A percentile compares a stretch with the other conserved stretches of the same genome.
phyloP scores from a whole-genome alignment of 2,888 invertebrate species.

The Drosophila cognata region DNA sequence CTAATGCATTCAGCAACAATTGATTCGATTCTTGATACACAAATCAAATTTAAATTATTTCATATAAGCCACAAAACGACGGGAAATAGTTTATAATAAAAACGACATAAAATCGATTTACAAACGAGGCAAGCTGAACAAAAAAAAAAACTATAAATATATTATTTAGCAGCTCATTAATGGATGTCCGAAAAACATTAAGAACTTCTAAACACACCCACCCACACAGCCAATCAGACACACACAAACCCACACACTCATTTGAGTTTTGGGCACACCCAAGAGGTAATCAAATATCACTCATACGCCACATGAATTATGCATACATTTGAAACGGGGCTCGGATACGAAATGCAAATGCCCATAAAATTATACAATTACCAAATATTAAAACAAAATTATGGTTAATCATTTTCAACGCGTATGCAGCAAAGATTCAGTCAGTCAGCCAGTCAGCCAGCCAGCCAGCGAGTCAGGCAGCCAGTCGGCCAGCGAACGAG shows the following conservation, averaged over 20 bases:
- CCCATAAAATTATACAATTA: slow-evolving; percentile 78
- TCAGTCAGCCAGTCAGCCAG: neutral
- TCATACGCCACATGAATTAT: slow-evolving; percentile 77
- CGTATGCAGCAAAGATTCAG: slow-evolving; percentile 35
- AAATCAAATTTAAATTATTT: neutral
- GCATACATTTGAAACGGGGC: slow-evolving; percentile 45
- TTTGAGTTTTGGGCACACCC: slow-evolving; percentile 31
- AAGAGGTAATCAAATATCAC: slow-evolving; percentile 75
- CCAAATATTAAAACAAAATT: slow-evolving; percentile 77
- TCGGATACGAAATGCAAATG: slow-evolving; percentile 60
- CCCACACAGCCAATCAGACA: slow-evolving; percentile 13
- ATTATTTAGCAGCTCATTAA: slow-evolving; percentile 38
- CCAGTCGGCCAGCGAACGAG: neutral
- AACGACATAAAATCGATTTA: neutral
- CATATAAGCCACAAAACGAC: neutral
- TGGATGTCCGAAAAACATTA: slow-evolving; percentile 18
- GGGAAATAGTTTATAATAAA: neutral
- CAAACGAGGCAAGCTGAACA: neutral
- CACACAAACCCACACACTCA: slow-evolving; percentile 13
- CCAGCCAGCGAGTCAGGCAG: neutral
- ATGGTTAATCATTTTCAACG: slow-evolving; percentile 73
- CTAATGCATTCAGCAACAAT: neutral
- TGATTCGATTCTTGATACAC: neutral
- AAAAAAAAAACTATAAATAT: neutral
- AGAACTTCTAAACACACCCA: slow-evolving; percentile 26